Percentiles rank a stretch among this genome's conserved stretches.
Conservation (phyloP, 2,797 vertebrate genomes). For the Phoeniculus purpureus region DNA sequence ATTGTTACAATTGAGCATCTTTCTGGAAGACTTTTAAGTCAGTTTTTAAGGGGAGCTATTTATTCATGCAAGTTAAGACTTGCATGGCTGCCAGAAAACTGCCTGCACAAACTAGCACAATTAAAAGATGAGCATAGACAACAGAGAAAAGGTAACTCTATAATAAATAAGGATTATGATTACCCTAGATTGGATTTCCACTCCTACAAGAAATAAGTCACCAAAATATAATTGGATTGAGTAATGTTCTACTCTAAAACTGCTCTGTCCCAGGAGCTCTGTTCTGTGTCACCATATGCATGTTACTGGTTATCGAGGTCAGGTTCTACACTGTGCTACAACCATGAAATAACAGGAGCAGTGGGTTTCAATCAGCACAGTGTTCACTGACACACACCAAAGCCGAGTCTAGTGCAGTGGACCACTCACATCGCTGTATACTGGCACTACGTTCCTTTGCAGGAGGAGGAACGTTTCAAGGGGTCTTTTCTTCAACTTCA, state of each 20-base stretch:
- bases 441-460: accelerated
- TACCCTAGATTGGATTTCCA: not conserved
- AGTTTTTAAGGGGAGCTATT: accelerated
- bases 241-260: not conserved
- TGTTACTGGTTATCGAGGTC: accelerated
- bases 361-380: not conserved
- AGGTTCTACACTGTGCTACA: accelerated
- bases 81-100: not conserved
- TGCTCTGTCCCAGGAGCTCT: accelerated
- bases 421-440: not conserved
- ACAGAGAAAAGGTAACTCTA: accelerated
- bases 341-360: accelerated
- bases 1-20: accelerated
- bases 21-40: accelerated
- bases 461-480: accelerated
- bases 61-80: not conserved
- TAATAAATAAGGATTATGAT: accelerated
- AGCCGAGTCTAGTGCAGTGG: no score
- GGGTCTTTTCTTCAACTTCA: not conserved
- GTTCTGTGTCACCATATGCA: not conserved
- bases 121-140: not conserved
- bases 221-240: accelerated
- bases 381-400: accelerated
- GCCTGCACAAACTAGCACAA: accelerated
- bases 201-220: not conserved